phyloP scores from a whole-genome alignment of 1,140 invertebrate genomes.

The Drosophila insularis region DNA sequence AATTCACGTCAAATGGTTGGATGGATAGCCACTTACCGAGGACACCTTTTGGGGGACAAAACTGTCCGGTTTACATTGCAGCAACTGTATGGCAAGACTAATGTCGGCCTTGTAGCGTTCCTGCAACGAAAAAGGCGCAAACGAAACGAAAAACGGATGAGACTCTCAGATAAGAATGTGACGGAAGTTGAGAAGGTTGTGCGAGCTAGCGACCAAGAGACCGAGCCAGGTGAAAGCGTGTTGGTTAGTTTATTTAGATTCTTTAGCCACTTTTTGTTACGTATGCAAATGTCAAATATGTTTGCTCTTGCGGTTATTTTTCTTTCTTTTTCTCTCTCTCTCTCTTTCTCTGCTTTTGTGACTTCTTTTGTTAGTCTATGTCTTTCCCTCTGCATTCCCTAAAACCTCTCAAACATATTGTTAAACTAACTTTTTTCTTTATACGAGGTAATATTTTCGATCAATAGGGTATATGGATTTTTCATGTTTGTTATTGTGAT shows the following conservation, averaged over 20 bases:
- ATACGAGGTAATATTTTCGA: neutral
- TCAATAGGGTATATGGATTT: neutral
- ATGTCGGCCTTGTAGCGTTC: constrained; percentile 97
- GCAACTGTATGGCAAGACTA: constrained; percentile 94
- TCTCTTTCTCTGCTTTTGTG: neutral
- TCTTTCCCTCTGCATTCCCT: constrained; percentile 21
- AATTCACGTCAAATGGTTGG: no score
- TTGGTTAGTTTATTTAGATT: constrained; percentile 50
- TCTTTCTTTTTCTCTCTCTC: constrained; percentile 11
- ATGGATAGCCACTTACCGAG: constrained; percentile 86
- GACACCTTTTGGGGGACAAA: constrained; percentile 96
- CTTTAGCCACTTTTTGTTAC: constrained; percentile 70
- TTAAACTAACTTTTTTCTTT: constrained; percentile 61
- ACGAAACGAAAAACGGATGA: constrained; percentile 51
- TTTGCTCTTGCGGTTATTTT: constrained; percentile 61
- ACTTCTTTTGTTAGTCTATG: neutral
- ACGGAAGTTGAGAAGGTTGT: constrained; percentile 44
- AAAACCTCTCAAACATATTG: constrained; percentile 69
- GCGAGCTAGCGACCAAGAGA: neutral
- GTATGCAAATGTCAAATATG: constrained; percentile 78
- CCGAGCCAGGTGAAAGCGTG: neutral
- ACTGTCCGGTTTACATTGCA: constrained; percentile 97
- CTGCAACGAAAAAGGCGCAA: constrained; percentile 83
- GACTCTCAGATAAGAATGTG: constrained; percentile 49
- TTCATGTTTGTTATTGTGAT: neutral